Evolutionary conservation across 2,888 invertebrate genomes (phyloP), one percentile per base, ranked within the genome.

Genomic region (Papilio demoleus): DNA sequence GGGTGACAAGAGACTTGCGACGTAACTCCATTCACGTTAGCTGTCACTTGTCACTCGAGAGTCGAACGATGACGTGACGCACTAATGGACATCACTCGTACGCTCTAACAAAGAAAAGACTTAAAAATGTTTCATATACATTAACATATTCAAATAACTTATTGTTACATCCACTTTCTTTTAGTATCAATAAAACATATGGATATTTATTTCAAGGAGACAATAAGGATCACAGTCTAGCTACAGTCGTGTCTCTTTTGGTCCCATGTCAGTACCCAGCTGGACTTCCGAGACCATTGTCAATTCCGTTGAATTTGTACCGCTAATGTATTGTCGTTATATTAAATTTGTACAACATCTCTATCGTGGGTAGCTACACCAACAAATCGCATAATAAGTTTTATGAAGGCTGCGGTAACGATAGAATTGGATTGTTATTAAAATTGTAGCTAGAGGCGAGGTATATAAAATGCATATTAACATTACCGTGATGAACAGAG

Each of bases 31-130:
- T 50, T 50, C 24, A 24, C 9, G 9, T 9, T 31, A 31, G n/a
- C 53, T 53, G 53, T 31, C 53, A 53, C 53, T 53, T 53, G 53
- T 31, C 53, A 27, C 27, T 31, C 53, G 24, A 27, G 27, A 8
- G 27, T n/a, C 9, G n/a, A 53, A 31, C 27, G n/a, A 38, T 38
- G 4, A 17, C 50, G 17, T 53, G 27, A 31, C 31, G 53, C 9
- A 4, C 53, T n/a, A 56, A 27, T 56, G 27, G 50, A 50, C 14
- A 27, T 27, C 3, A 11, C 53, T 56, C 17, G 31, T n/a, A 8
- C 14, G 27, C 5, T 31, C 9, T 31, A 31, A 31, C n/a, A 17
- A 31, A 31, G 9, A 5, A 27, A 53, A 50, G n/a, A n/a, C n/a
- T n/a, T n/a, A n/a, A n/a, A n/a, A n/a, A n/a, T n/a, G n/a, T n/a